phyloP scores from a whole-genome alignment of 2,797 vertebrate species.

The Protonibea diacanthus region DNA sequence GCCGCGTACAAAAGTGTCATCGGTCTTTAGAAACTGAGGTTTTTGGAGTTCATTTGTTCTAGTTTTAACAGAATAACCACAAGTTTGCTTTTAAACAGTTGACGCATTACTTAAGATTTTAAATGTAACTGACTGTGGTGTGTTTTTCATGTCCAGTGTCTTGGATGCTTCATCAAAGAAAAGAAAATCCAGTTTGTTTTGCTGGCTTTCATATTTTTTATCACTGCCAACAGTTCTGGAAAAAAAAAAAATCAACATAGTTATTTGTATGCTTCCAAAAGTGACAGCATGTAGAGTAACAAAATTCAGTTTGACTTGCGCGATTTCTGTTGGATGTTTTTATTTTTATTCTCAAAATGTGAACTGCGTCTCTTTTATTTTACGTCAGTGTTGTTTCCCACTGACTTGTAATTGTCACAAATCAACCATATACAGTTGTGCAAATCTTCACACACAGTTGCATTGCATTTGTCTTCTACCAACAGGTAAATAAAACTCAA shows the following conservation, averaged over 20 bases:
- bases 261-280: constrained; percentile 41
- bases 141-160: constrained; percentile 40
- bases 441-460: constrained; percentile 28
- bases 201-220: constrained; percentile 22
- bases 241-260: constrained; percentile 5
- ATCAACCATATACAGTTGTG: constrained; percentile 32
- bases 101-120: constrained; percentile 28
- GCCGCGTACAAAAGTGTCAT: constrained; percentile 26
- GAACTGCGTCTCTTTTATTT: constrained; percentile 38
- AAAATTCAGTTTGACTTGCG: constrained; percentile 13
- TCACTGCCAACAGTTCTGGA: constrained; percentile 35
- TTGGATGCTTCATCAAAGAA: constrained; percentile 24
- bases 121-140: constrained; percentile 42
- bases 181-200: constrained; percentile 21
- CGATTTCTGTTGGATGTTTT: constrained; percentile 34
- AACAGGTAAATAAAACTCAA: constrained; percentile 54
- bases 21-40: constrained; percentile 1
- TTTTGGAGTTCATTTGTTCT: constrained; percentile 28
- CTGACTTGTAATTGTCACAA: constrained; percentile 50
- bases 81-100: constrained; percentile 19
- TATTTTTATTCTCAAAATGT: constrained; percentile 37
- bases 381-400: constrained; percentile 27
- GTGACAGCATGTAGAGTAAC: constrained; percentile 35
- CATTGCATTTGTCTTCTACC: constrained; percentile 46
- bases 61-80: constrained; percentile 32